Evolutionary conservation across 2,113 vertebrate genomes (phyloP), one percentile per base, ranked within the genome.

Genomic region (Trichechus manatus): DNA sequence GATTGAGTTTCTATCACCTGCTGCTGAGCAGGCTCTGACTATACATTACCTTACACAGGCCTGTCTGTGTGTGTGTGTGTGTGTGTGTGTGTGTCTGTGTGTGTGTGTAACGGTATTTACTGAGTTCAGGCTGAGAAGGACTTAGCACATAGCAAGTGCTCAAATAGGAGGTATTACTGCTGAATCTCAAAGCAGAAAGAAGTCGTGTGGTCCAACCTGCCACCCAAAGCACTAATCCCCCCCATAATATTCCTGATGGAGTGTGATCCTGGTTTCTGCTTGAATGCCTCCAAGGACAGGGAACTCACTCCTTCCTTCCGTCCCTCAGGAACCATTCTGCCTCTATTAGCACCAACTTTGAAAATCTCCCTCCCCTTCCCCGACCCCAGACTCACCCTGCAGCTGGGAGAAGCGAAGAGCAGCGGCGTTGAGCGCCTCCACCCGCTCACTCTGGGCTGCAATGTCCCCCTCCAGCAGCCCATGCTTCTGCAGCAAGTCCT

Each of bases 401-500:
- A 99, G 97, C 78, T 99, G 99, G 0, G 99, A 99, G 98, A 99
- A 99, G 70, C 99, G 98, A 88, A 99, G 99, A 0, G 99, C 99
- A 0, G 99, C 98, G 0, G 98, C 87, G 1, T 99, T 99, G 94
- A 99, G 99, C 0, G 98, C 99, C 97, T 99, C 98, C 1, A 99
- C 99, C 2, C 99, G 98, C 88, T 99, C 99, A 0, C 99, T 99
- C 98, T 99, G 99, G 2, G 99, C 99, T 0, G 98, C 31, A 9
- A 99, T 99, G 95, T 99, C 99, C 0, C 99, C 99, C 91, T 99
- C 99, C 97, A 99, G 98, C 31, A 99, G 98, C 56, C 98, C 98
- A 1, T 99, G 99, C 88, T 99, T 99, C 99, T 99, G 99, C 94
- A 99, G 98, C 19, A 99, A 98, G 96, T 99, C 99, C 3, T 99